phyloP scores from a whole-genome alignment of 1,140 invertebrate species.

The Drosophila pallidifrons region DNA sequence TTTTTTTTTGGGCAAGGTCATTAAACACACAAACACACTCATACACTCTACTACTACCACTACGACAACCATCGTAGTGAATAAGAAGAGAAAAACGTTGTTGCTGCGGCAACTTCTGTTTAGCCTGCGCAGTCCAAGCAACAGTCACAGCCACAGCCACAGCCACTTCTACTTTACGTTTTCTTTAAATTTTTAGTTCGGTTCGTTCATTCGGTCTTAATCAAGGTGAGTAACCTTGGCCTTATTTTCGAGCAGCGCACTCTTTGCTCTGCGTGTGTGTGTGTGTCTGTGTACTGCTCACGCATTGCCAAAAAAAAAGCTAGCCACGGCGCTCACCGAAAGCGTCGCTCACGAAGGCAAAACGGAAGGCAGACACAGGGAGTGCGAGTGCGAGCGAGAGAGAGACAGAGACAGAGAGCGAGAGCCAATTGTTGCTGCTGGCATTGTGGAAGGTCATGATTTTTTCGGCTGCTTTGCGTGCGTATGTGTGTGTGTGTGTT shows the following conservation, averaged over 20 bases:
- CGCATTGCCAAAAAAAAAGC: conserved; percentile 73
- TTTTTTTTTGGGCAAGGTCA: conserved; percentile 79
- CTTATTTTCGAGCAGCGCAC: conserved; percentile 84
- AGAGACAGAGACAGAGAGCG: conserved; percentile 34
- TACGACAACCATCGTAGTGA: neutral
- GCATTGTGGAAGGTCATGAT: conserved; percentile 85
- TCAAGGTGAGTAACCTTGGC: conserved; percentile 85
- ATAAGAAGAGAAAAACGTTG: conserved; percentile 44
- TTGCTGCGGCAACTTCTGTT: conserved; percentile 44
- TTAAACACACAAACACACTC: conserved; percentile 45
- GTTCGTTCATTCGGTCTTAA: conserved; percentile 80
- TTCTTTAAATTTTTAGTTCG: conserved; percentile 63
- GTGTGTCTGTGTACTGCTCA: conserved; percentile 57
- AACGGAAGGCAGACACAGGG: conserved; percentile 27
- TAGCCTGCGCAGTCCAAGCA: conserved; percentile 17
- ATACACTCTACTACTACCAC: neutral
- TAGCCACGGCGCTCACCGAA: conserved; percentile 56
- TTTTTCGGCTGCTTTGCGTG: conserved; percentile 69
- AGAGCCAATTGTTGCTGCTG: conserved; percentile 69
- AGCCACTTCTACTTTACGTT: conserved; percentile 55
- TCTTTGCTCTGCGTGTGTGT: conserved; percentile 54
- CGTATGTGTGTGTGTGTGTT: conserved; percentile 21
- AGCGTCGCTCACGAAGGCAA: conserved; percentile 57
- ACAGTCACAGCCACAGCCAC: neutral
- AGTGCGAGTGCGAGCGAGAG: conserved; percentile 35